Conservation (phyloP, 2,113 vertebrate species). For the Petromus typicus region DNA sequence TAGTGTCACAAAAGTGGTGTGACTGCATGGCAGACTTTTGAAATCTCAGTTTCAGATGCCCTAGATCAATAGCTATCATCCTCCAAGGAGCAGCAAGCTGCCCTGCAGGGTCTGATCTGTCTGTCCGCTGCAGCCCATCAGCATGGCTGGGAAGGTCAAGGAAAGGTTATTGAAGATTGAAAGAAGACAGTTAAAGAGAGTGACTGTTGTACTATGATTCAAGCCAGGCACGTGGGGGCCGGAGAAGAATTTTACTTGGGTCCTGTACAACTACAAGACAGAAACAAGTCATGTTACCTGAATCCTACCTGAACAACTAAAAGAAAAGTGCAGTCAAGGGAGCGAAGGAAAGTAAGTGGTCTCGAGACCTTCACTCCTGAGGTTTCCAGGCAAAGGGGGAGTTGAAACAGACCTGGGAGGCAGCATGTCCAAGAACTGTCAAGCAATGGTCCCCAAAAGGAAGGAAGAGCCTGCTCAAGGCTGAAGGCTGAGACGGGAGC, state of each 20-base stretch:
- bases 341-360: not conserved
- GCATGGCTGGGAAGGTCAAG: not conserved
- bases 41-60: not conserved
- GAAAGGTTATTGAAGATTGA: not conserved
- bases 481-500: not conserved
- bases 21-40: not conserved
- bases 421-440: not conserved
- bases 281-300: not conserved
- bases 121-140: not conserved
- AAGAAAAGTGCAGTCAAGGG: not conserved
- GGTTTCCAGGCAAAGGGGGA: not conserved
- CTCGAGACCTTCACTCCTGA: fast-evolving
- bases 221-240: not conserved
- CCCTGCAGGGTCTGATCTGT: fast-evolving
- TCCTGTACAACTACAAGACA: not conserved
- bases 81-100: not conserved
- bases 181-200: not conserved
- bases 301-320: not conserved
- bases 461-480: not conserved
- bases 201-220: no score
- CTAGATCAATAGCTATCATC: no score
- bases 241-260: not conserved
- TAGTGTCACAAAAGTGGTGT: not conserved
- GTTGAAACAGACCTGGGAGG: not conserved
- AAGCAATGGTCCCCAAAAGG: not conserved